phyloP scores from a whole-genome alignment of 2,113 vertebrate species.

The Nesoenas mayeri region DNA sequence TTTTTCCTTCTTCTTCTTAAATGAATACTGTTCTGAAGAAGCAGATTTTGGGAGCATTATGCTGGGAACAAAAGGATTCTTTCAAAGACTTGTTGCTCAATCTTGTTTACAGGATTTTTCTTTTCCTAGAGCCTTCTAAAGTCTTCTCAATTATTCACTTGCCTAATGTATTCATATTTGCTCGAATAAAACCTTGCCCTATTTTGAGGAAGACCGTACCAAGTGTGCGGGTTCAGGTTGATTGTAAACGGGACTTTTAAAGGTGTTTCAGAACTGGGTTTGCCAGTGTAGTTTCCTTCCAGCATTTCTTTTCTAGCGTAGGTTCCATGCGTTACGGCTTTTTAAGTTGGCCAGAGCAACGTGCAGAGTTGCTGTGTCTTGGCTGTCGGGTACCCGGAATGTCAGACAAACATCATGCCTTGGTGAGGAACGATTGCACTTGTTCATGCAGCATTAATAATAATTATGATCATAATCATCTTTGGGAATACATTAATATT shows the following conservation, averaged over 20 bases:
- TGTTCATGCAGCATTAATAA: neutral
- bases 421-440: neutral
- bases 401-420: neutral
- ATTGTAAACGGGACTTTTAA: neutral
- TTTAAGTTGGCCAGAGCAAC: neutral
- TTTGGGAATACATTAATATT: constrained; percentile 27
- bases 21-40: constrained; percentile 44
- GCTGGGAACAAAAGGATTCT: constrained; percentile 61
- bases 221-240: neutral
- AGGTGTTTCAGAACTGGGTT: neutral
- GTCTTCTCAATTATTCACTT: constrained; percentile 21
- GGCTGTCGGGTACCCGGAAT: neutral
- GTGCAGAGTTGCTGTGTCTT: fast-evolving
- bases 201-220: neutral
- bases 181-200: constrained; percentile 1
- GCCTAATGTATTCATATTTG: constrained; percentile 15
- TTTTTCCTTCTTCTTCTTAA: neutral
- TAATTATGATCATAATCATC: neutral
- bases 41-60: constrained; percentile 59
- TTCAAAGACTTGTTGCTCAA: constrained; percentile 52
- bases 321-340: neutral
- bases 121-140: constrained; percentile 14
- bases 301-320: neutral
- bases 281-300: neutral
- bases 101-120: constrained; percentile 46